A percentile compares a stretch with the other conserved stretches of the same genome.
These are phyloP conservation scores for Gnatocerus cornutus DNA, from an alignment of 2,888 invertebrate genomes.

Conservation along the genomic window DNA sequence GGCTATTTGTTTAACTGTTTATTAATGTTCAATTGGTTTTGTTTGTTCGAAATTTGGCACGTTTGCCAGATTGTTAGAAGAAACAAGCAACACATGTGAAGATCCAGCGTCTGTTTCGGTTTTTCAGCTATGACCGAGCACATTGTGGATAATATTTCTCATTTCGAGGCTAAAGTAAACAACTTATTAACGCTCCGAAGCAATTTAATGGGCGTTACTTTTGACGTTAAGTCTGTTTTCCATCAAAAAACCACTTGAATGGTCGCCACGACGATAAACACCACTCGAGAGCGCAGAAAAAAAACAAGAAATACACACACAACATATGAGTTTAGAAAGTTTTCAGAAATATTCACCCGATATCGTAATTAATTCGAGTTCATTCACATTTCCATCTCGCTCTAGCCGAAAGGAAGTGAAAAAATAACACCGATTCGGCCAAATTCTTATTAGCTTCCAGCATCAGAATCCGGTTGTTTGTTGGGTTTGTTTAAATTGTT, in stretches of 20 bases:
- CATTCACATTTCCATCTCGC: slow-evolving; percentile 27
- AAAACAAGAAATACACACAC: slow-evolving; percentile 17
- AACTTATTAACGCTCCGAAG: slow-evolving; percentile 49
- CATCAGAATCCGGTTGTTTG: slow-evolving; percentile 36
- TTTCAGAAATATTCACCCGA: slow-evolving; percentile 36
- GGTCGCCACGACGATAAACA: slow-evolving; percentile 43
- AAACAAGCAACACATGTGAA: slow-evolving; percentile 35
- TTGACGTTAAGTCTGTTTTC: slow-evolving; percentile 51
- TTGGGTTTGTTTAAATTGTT: slow-evolving; percentile 39
- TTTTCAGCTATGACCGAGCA: slow-evolving; percentile 49
- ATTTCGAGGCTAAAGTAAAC: slow-evolving; percentile 49
- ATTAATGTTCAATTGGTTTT: slow-evolving; percentile 2
- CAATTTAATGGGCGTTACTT: slow-evolving; percentile 50
- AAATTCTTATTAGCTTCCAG: slow-evolving; percentile 32
- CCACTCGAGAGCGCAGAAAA: slow-evolving; percentile 10
- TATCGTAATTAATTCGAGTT: slow-evolving; percentile 44
- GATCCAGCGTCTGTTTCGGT: slow-evolving; percentile 38
- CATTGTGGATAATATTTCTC: slow-evolving; percentile 47
- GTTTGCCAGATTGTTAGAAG: slow-evolving; percentile 5
- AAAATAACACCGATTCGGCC: slow-evolving; percentile 39
- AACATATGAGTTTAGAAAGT: slow-evolving; percentile 40
- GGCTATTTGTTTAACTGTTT: slow-evolving; percentile 29
- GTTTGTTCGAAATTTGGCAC: slow-evolving; percentile 21
- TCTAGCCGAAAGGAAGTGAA: slow-evolving; percentile 37
- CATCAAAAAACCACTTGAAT: slow-evolving; percentile 50